Percentiles rank a stretch among this genome's conserved stretches.
Evolutionary conservation across 2,888 invertebrate genomes (phyloP).

Genomic region (Chirona hameri): DNA sequence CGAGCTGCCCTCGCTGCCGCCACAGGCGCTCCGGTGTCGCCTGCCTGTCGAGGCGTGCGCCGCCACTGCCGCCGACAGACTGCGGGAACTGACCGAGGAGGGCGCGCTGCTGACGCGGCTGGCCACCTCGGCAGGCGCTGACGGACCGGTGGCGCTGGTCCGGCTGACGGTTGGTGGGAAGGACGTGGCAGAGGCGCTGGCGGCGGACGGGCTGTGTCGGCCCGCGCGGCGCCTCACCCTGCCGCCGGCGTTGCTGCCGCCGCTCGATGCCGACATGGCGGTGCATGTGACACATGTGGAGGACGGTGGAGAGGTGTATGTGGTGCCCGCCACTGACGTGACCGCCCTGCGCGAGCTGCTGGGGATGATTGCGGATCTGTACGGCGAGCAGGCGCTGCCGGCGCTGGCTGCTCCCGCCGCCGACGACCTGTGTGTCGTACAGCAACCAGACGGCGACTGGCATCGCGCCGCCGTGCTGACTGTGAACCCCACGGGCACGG

Average conservation of each 20-base stretch:
- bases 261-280: not conserved
- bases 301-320: not conserved
- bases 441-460: not conserved
- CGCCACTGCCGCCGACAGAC: not conserved
- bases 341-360: not conserved
- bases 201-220: not conserved
- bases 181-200: not conserved
- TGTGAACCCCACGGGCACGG: not conserved
- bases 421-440: not conserved
- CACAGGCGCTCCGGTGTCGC: slow-evolving; percentile 3
- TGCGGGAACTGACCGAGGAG: not conserved
- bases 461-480: not conserved
- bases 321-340: not conserved
- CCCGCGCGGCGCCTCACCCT: not conserved
- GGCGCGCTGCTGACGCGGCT: not conserved
- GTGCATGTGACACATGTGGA: not conserved
- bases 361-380: not conserved
- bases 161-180: not conserved
- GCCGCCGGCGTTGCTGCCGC: not conserved
- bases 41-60: not conserved
- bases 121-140: not conserved
- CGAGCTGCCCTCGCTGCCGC: not conserved
- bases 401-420: not conserved
- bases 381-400: not conserved
- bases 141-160: not conserved